Conservation (phyloP, 1,140 invertebrate species). For the Drosophila repleta region DNA sequence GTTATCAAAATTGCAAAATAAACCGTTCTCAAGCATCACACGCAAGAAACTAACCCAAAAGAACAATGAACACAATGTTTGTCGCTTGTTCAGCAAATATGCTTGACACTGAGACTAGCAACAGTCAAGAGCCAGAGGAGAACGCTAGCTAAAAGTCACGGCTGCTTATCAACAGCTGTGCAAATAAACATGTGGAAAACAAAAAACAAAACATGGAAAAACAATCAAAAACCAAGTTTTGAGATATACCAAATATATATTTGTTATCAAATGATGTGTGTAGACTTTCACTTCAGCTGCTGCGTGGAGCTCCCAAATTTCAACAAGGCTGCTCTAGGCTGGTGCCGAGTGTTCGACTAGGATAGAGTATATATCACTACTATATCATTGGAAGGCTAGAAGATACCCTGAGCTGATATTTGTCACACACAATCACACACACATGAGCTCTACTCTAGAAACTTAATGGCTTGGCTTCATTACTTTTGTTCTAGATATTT, state of each 20-base stretch:
- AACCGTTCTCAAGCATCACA: conserved; percentile 3
- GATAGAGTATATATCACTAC: too few species aligned
- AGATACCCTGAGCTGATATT: too few species aligned
- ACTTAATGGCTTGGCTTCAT: too few species aligned
- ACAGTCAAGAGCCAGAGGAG: conserved; percentile 3
- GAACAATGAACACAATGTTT: neutral
- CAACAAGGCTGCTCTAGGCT: neutral
- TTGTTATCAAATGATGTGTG: conserved; percentile 17
- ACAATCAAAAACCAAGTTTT: neutral
- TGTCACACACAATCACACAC: too few species aligned
- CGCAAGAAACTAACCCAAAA: conserved; percentile 1
- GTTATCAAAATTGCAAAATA: neutral
- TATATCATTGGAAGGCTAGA: too few species aligned
- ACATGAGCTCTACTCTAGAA: too few species aligned
- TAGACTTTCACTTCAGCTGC: conserved; percentile 32
- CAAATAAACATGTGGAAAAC: conserved; percentile 14
- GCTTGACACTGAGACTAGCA: conserved; percentile 6
- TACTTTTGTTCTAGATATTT: neutral
- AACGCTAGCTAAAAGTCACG: conserved; percentile 4
- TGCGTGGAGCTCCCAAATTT: conserved; percentile 2
- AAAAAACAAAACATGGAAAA: neutral
- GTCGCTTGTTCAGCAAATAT: neutral
- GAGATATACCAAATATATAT: neutral
- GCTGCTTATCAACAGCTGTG: conserved; percentile 30
- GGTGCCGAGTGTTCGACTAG: too few species aligned